Conservation (phyloP, 2,797 vertebrate species). For the Enteromius anoplus region DNA sequence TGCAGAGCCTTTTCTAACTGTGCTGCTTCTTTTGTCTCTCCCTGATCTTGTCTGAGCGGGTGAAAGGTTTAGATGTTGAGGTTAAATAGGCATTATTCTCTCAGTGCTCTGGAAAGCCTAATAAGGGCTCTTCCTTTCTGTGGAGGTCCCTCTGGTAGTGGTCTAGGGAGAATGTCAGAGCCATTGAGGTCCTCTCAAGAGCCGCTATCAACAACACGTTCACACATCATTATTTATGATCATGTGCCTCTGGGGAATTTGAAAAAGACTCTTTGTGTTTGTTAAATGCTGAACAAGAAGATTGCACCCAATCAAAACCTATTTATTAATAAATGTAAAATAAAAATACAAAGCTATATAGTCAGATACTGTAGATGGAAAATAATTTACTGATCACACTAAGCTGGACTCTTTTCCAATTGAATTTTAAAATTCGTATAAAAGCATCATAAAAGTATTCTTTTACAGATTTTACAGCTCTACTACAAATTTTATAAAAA, state of each 20-base stretch:
- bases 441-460: too few relatives aligned
- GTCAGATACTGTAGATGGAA: too few relatives aligned
- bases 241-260: constrained; percentile 9
- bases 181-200: constrained; percentile 31
- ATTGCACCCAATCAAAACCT: neutral
- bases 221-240: constrained; percentile 30
- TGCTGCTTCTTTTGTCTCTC: constrained; percentile 39
- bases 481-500: neutral
- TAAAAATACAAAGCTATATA: neutral
- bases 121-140: constrained; percentile 34
- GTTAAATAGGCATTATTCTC: constrained; percentile 50
- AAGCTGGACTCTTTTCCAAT: too few relatives aligned
- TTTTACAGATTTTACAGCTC: neutral
- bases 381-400: neutral
- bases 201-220: constrained; percentile 34
- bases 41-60: constrained; percentile 43
- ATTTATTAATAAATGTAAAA: constrained; percentile 1
- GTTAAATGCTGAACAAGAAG: neutral
- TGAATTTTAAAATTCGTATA: too few relatives aligned
- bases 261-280: neutral
- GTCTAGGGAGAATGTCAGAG: constrained; percentile 14
- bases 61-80: constrained; percentile 41
- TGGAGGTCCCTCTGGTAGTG: neutral
- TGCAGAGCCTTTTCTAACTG: constrained; percentile 46
- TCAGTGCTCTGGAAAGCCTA: constrained; percentile 18